phyloP scores from a whole-genome alignment of 2,113 vertebrate genomes.

The Rhea pennata region DNA sequence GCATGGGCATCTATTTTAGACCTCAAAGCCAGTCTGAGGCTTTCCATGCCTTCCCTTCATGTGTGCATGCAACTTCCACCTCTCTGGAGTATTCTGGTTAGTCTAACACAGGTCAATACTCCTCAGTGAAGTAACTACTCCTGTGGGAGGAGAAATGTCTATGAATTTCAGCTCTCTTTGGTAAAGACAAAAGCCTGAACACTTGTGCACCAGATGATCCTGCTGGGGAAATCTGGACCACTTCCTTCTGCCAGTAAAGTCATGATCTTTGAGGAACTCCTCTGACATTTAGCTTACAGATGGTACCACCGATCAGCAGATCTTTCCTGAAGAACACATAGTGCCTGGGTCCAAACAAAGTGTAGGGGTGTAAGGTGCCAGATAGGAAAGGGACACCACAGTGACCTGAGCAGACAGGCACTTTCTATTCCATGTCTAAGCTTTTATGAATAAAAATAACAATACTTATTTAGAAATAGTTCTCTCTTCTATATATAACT shows the following conservation, averaged over 20 bases:
- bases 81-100: too few species aligned
- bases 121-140: too few species aligned
- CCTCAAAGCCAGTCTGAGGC: background rate
- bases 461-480: background rate
- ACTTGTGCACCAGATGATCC: too few species aligned
- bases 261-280: background rate
- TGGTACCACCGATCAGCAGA: background rate
- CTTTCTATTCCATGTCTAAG: constrained; percentile 23
- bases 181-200: too few species aligned
- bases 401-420: background rate
- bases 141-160: too few species aligned
- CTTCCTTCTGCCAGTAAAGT: background rate
- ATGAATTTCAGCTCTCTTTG: too few species aligned
- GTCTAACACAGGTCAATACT: too few species aligned
- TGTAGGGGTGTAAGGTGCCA: background rate
- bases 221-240: too few species aligned
- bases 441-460: background rate
- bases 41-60: background rate
- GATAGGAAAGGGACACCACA: background rate
- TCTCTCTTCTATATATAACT: background rate
- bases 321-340: background rate
- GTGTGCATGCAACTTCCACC: background rate
- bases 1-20: background rate
- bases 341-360: background rate
- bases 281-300: background rate